Base-by-base conservation (phyloP, 1,140 invertebrate genomes). In the Vanessa tameamea region DNA sequence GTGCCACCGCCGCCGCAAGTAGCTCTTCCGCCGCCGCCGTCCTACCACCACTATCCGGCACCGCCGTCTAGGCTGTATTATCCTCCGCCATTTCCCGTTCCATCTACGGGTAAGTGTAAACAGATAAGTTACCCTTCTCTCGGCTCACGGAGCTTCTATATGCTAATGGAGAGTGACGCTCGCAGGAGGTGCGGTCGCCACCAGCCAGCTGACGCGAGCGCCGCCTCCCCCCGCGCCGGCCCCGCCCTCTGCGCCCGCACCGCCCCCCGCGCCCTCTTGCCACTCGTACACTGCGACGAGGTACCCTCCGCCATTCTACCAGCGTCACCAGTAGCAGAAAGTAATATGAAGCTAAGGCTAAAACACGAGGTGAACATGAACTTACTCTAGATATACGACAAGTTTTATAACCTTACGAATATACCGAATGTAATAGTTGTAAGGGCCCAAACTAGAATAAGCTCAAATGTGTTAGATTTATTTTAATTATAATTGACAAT, bases 271-370 rank as follows among this genome's bases (percentile, higher is more conserved):
- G 14, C 51, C 23, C 31, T 0, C 16, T 15, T 14, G 20, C 23
- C 64, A 14, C 11, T 37, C 64, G 37, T 72, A 72, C 70, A 12
- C 16, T 13, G 51, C 47, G 3, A 50, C 31, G 13, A 26, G 63
- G 5, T 72, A 72, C 51, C 64, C 63, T 20, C 51, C 70, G 50
- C 63, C 51, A 0, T 66, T 53, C 70, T 72, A 72, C 53, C 64
- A 14, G 12, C 59, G 55, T 5, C 64, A 61, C 16, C 71, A 66
- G n/a, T 72, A 72, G 51, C 26, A 2, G 26, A 31, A 3, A 31
- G 26, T 31, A 6, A 0, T 31, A 3, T 31, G 3, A 31, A 31
- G 26, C 26, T 31, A 4, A 31, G 26, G 26, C 26, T 31, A 6
- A 31, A 3, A 31, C 26, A 31, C 26, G 6, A 31, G 26, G 26